Percentiles rank a stretch among this genome's conserved stretches.
Evolutionary conservation across 2,797 vertebrate species (phyloP).

Genomic region (Bryconaethiops microstoma): DNA sequence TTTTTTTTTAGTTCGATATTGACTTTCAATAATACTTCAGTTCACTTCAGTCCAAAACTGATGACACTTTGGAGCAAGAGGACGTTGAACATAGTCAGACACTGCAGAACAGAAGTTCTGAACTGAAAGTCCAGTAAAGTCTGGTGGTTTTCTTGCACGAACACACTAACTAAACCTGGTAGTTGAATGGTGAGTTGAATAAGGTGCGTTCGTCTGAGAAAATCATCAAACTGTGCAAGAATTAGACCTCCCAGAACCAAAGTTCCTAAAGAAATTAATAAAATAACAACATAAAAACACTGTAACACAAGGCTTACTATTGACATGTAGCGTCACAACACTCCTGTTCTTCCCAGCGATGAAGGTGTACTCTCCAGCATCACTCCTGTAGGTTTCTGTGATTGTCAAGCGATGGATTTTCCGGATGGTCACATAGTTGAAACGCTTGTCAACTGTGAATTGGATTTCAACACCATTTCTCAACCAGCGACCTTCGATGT

Average conservation of each 20-base stretch:
- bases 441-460: conserved; percentile 83
- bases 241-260: neutral
- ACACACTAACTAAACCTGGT: neutral
- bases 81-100: no score
- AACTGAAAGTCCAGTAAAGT: no score
- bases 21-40: no score
- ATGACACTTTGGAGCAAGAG: no score
- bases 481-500: conserved; percentile 86
- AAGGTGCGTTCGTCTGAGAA: neutral
- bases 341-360: conserved; percentile 86
- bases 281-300: no score
- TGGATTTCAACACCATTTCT: conserved; percentile 88
- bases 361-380: conserved; percentile 87
- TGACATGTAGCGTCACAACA: conserved; percentile 83
- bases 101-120: no score
- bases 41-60: no score
- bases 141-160: neutral
- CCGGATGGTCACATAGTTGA: conserved; percentile 81
- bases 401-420: conserved; percentile 85
- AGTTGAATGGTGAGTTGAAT: neutral
- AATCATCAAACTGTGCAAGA: neutral
- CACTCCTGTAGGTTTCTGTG: conserved; percentile 82
- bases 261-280: neutral
- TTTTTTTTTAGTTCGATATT: no score
- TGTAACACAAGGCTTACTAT: conserved; percentile 70